phyloP scores from a whole-genome alignment of 2,888 invertebrate species.

The Seira sanloemensis region DNA sequence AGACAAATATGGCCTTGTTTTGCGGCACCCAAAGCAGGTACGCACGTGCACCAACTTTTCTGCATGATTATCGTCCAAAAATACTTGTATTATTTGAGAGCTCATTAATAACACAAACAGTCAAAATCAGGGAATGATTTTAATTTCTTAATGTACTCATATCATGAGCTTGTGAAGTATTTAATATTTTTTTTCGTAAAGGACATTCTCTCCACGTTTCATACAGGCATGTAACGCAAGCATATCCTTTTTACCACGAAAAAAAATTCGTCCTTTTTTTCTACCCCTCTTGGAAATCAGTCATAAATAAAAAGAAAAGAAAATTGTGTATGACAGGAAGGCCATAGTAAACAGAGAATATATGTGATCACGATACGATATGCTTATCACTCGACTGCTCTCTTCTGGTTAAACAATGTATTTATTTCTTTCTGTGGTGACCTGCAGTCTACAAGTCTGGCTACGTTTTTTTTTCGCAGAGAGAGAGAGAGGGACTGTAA shows the following conservation, averaged over 20 bases:
- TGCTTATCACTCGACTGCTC: conserved; percentile 4
- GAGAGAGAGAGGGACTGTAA: neutral
- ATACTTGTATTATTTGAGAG: no score
- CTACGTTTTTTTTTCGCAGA: neutral
- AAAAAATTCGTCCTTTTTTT: neutral
- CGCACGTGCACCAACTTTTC: no score
- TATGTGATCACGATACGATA: neutral
- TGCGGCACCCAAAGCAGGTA: no score
- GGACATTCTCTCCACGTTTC: neutral
- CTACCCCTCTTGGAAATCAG: conserved; percentile 40
- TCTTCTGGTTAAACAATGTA: no score
- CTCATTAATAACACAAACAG: neutral
- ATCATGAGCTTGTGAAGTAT: neutral
- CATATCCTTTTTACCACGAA: no score
- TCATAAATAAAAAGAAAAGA: conserved; percentile 60
- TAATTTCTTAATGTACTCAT: neutral
- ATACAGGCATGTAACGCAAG: no score
- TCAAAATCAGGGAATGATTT: neutral
- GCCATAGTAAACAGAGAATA: conserved; percentile 31
- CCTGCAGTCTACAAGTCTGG: conserved; percentile 22
- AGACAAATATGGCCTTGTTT: no score
- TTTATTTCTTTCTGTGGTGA: conserved; percentile 28
- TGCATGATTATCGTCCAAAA: no score
- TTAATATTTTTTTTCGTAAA: neutral
- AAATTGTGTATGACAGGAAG: conserved; percentile 60